These are phyloP conservation scores for Sebastiscus tertius DNA, from an alignment of 2,797 vertebrate genomes.

Conservation along the genomic window DNA sequence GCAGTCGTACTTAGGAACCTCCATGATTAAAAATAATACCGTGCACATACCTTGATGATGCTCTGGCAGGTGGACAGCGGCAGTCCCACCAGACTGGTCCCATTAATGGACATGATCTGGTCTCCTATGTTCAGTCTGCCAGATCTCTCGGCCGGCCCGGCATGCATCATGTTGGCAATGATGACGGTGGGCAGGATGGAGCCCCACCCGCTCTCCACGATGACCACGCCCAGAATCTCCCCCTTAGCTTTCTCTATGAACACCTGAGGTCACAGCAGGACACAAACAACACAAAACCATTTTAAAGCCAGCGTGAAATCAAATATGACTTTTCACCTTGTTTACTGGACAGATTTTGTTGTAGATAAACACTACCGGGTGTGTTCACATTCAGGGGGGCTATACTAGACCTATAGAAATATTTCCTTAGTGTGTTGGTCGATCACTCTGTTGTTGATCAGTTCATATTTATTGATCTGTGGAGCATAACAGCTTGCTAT, in stretches of 20 bases:
- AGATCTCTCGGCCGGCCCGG: conserved; percentile 93
- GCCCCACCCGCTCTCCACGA: conserved; percentile 98
- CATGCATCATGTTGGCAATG: conserved; percentile 98
- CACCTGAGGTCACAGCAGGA: conserved; percentile 79
- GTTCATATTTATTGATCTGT: no score
- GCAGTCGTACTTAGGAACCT: neutral
- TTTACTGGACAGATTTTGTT: neutral
- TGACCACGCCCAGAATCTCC: conserved; percentile 94
- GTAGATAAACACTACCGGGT: no score
- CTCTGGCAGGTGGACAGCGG: conserved; percentile 96
- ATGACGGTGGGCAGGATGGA: conserved; percentile 98
- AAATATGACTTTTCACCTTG: neutral
- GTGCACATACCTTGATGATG: conserved; percentile 92
- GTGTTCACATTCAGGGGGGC: no score
- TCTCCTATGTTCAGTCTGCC: conserved; percentile 95
- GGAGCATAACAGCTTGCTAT: no score
- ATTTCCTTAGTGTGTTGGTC: no score
- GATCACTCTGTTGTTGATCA: no score
- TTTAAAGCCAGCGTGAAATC: neutral
- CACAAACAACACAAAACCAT: neutral
- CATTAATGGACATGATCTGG: conserved; percentile 99
- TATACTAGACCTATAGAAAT: no score
- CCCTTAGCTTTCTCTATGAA: conserved; percentile 96
- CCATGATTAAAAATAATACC: neutral
- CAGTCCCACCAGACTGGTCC: conserved; percentile 95